Evolutionary conservation across 1,140 invertebrate species (phyloP).

Genomic region (Drosophila parabipectinata): DNA sequence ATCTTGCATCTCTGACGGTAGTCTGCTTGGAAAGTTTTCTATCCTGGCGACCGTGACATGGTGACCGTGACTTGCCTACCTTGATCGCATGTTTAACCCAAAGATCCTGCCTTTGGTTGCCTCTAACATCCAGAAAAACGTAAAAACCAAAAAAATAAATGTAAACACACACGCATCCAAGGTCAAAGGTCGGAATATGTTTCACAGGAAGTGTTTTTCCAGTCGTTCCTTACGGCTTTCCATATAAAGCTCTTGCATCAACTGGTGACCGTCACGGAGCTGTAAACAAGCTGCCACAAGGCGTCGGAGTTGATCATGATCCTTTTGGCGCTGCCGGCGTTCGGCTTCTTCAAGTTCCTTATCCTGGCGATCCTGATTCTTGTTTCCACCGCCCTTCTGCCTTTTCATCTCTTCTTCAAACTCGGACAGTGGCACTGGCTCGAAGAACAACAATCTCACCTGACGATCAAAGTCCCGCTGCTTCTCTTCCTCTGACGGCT

Average conservation of each 20-base stretch:
- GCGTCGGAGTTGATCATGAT: background rate
- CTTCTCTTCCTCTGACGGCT: background rate
- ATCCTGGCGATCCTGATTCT: background rate
- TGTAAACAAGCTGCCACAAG: background rate
- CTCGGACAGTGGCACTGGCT: background rate
- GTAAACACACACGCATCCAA: background rate
- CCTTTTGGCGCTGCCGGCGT: background rate
- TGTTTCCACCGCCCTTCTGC: background rate
- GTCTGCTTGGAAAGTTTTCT: too few species aligned
- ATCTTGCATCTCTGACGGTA: too few species aligned
- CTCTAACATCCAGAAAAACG: too few species aligned
- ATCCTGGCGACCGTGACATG: too few species aligned
- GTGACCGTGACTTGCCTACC: too few species aligned
- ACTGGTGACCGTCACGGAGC: background rate
- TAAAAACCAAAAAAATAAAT: background rate
- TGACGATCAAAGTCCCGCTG: background rate
- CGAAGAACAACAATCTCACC: background rate
- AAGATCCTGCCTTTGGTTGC: too few species aligned
- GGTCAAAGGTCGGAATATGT: background rate
- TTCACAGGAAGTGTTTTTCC: background rate
- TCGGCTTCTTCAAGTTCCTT: background rate
- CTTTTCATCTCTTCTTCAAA: background rate
- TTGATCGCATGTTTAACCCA: too few species aligned
- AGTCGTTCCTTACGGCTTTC: background rate
- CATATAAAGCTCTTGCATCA: background rate